These are phyloP conservation scores for Bambusicola thoracicus DNA, from an alignment of 2,113 vertebrate species.

Conservation along the genomic window DNA sequence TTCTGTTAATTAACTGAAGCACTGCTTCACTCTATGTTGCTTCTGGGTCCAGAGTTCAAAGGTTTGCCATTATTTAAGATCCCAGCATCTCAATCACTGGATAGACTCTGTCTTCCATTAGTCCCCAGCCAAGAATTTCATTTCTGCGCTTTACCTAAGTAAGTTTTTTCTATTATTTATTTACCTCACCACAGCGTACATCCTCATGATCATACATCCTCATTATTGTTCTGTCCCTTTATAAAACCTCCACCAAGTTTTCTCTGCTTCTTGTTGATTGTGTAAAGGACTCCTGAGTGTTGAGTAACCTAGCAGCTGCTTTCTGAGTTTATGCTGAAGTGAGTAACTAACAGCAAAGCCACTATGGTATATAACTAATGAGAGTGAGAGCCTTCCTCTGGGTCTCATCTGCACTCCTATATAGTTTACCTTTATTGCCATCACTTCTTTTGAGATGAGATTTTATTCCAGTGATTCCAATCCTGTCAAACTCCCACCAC, in stretches of 20 bases:
- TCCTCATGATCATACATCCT: not conserved
- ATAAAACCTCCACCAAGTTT: not conserved
- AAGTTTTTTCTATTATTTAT: conserved; percentile 32
- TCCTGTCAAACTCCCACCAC: not conserved
- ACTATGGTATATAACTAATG: not conserved
- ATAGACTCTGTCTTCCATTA: not conserved
- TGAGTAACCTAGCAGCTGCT: not conserved
- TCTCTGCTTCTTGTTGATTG: not conserved
- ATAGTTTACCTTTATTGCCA: conserved; percentile 1
- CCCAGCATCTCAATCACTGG: not conserved
- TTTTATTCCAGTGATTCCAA: conserved; percentile 13
- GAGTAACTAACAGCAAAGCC: not conserved
- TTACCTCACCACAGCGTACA: not conserved
- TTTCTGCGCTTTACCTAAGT: not conserved
- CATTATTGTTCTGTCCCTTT: conserved; percentile 21
- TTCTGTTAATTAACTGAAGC: conserved; percentile 23
- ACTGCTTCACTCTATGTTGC: not conserved
- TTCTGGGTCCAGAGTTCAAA: conserved; percentile 22
- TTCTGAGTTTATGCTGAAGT: conserved; percentile 21
- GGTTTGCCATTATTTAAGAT: not conserved
- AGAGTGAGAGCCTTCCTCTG: not conserved
- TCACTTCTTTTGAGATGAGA: not conserved
- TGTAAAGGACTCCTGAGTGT: conserved; percentile 1
- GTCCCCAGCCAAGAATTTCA: not conserved
- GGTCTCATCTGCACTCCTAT: conserved; percentile 11